Conservation (phyloP, 1,140 invertebrate genomes). For the Neodiprion pinetum region DNA sequence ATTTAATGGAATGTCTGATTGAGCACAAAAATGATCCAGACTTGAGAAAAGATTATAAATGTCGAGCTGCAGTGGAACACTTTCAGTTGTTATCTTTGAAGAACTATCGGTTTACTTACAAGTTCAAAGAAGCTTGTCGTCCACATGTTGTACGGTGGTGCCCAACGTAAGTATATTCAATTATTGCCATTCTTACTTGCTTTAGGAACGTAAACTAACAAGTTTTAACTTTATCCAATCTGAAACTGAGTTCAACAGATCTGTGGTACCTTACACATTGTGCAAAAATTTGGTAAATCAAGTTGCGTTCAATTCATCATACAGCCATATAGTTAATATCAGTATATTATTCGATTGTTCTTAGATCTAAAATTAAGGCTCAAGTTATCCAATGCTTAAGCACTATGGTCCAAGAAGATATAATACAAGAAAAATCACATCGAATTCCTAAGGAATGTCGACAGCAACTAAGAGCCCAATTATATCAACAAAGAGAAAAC, state of each 20-base stretch:
- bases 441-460: conserved; percentile 85
- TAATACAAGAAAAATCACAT: conserved; percentile 78
- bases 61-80: conserved; percentile 93
- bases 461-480: conserved; percentile 85
- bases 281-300: no score
- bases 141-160: conserved; percentile 84
- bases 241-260: no score
- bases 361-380: conserved; percentile 75
- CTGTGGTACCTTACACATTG: no score
- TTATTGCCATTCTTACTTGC: conserved; percentile 20
- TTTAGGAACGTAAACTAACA: not conserved
- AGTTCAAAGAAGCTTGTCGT: conserved; percentile 94
- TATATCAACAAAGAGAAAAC: conserved; percentile 88
- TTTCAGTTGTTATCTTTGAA: conserved; percentile 91
- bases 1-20: conserved; percentile 94
- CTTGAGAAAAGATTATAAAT: conserved; percentile 79
- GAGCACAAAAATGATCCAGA: conserved; percentile 88
- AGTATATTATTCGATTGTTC: conserved; percentile 7
- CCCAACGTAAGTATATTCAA: conserved; percentile 62
- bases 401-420: conserved; percentile 88
- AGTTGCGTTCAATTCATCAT: no score
- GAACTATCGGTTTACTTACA: conserved; percentile 93
- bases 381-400: conserved; percentile 93
- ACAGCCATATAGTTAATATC: not conserved
- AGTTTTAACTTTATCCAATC: not conserved